A percentile compares a stretch with the other conserved stretches of the same genome.
These are phyloP conservation scores for Mus minutoides DNA, from an alignment of 2,797 vertebrate species.

Conservation along the genomic window DNA sequence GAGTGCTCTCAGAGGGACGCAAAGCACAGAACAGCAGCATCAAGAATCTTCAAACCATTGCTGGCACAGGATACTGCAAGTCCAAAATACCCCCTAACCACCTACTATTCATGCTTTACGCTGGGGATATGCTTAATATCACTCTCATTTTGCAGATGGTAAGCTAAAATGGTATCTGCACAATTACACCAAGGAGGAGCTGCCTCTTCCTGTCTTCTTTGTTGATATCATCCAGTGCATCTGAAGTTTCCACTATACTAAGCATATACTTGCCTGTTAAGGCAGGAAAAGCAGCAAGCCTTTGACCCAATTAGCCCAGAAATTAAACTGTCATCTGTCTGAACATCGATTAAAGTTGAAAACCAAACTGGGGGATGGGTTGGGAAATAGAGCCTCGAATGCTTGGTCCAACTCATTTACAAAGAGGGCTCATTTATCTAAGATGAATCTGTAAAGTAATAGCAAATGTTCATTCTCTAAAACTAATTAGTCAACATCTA, in stretches of 20 bases:
- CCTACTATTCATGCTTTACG: constrained; percentile 66
- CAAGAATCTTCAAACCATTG: constrained; percentile 66
- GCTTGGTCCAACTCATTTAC: neutral
- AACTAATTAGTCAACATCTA: neutral
- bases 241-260: neutral
- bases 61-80: constrained; percentile 52
- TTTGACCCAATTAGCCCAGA: neutral
- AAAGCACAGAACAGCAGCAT: constrained; percentile 51
- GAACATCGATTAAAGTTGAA: constrained; percentile 21
- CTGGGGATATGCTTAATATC: constrained; percentile 36
- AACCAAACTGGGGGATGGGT: constrained; percentile 27
- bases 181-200: constrained; percentile 34
- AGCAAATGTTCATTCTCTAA: constrained; percentile 31
- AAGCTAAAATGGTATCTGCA: constrained; percentile 64
- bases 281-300: neutral
- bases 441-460: neutral
- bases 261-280: constrained; percentile 15
- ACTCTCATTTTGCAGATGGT: constrained; percentile 69
- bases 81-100: constrained; percentile 63
- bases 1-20: constrained; percentile 73
- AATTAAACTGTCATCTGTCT: neutral
- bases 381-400: neutral
- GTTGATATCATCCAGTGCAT: neutral
- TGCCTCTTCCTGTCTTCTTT: neutral
- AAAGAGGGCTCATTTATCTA: neutral